Evolutionary conservation across 2,113 vertebrate species (phyloP).

Genomic region (Platysteira castanea): DNA sequence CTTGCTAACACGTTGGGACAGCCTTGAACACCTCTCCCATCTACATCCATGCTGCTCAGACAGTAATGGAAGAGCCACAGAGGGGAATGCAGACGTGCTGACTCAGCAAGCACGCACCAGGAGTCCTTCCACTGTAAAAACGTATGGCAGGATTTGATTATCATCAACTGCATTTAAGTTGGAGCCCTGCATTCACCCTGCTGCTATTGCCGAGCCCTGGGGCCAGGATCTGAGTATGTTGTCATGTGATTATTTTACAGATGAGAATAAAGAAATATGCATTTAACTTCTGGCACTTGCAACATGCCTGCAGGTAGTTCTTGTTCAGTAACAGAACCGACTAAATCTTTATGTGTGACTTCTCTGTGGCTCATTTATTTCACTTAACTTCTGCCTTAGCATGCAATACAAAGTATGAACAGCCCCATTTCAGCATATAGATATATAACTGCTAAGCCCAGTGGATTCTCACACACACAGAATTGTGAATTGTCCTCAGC

Average conservation of each 20-base stretch:
- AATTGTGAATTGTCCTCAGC: neutral
- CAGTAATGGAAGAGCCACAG: neutral
- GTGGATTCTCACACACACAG: neutral
- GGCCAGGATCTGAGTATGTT: neutral
- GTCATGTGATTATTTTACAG: neutral
- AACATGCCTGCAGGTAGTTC: neutral
- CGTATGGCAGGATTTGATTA: neutral
- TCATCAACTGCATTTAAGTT: neutral
- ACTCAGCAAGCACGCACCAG: accelerated
- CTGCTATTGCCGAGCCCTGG: accelerated
- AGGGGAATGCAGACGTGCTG: neutral
- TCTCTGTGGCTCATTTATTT: neutral
- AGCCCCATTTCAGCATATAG: neutral
- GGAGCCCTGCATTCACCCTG: neutral
- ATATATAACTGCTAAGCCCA: neutral
- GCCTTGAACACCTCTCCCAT: neutral
- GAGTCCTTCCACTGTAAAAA: neutral
- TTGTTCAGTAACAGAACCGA: neutral
- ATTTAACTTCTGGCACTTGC: neutral
- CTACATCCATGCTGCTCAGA: neutral
- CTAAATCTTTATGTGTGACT: neutral
- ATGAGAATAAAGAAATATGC: neutral
- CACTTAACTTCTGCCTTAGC: neutral
- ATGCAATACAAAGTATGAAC: neutral
- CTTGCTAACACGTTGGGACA: accelerated